Conservation (phyloP, 2,797 vertebrate genomes). For the Oceanodroma leucorhoa region DNA sequence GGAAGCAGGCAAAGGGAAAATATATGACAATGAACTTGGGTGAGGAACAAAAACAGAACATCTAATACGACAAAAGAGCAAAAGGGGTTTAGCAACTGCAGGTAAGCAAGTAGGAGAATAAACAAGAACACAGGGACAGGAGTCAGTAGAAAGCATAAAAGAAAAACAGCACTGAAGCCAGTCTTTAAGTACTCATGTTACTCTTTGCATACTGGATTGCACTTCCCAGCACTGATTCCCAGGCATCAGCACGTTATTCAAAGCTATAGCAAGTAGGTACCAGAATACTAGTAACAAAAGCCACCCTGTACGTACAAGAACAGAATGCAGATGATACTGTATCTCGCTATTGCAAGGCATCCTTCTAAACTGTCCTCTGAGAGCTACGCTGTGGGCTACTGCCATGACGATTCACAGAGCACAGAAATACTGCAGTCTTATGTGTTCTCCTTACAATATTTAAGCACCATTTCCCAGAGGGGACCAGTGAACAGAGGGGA, state of each 20-base stretch:
- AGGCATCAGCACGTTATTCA: neutral
- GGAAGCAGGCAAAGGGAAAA: neutral
- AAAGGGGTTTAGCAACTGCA: neutral
- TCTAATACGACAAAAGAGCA: neutral
- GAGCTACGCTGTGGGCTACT: neutral
- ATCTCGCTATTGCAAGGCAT: neutral
- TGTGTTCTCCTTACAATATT: neutral
- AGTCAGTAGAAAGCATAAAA: neutral
- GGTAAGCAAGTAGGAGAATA: neutral
- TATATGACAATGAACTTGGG: neutral
- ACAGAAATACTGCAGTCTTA: neutral
- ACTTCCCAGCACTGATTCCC: neutral
- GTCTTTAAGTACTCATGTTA: neutral
- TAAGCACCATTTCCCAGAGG: neutral
- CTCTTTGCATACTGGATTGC: neutral
- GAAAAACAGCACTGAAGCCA: neutral
- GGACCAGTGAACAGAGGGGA: neutral
- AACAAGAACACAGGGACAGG: neutral
- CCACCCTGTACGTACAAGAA: neutral
- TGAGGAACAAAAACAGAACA: neutral
- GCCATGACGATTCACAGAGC: neutral
- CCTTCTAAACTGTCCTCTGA: neutral
- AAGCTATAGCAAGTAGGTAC: neutral
- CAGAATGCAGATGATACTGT: neutral
- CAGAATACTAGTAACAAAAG: neutral